phyloP scores from a whole-genome alignment of 2,113 vertebrate species.

The Notothenia coriiceps region DNA sequence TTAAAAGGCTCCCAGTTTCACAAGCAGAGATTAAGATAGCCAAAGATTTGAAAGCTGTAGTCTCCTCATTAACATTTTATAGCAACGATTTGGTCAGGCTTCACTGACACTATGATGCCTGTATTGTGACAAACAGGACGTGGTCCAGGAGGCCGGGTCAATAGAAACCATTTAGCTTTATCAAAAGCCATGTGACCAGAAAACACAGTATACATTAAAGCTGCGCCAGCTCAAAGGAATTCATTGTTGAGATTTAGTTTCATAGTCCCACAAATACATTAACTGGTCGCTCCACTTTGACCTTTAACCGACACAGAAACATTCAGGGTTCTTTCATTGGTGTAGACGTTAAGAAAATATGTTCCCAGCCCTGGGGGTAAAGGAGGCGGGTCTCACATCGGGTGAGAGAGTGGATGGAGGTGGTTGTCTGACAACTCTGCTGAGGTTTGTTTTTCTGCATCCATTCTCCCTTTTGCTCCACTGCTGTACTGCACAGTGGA shows the following conservation, averaged over 20 bases:
- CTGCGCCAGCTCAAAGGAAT: conserved; percentile 15
- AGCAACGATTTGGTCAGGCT: conserved; percentile 12
- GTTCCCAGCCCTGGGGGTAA: conserved; percentile 8
- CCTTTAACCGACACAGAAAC: conserved; percentile 28
- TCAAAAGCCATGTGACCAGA: conserved; percentile 36
- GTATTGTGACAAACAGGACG: conserved; percentile 4
- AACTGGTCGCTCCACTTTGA: neutral
- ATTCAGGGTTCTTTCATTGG: neutral
- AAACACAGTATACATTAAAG: conserved; percentile 18
- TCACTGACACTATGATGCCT: neutral
- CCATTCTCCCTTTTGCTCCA: neutral
- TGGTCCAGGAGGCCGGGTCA: conserved; percentile 5
- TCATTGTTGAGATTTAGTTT: conserved; percentile 24
- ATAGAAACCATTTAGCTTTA: conserved; percentile 44
- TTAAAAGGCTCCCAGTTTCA: neutral
- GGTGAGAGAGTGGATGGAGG: conserved; percentile 9
- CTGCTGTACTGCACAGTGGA: conserved; percentile 20
- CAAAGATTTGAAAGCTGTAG: conserved; percentile 9
- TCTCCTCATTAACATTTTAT: conserved; percentile 10
- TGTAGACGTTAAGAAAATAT: conserved; percentile 5
- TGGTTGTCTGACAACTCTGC: conserved; percentile 21
- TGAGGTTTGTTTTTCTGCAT: conserved; percentile 22
- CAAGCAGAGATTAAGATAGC: neutral
- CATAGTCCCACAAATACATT: conserved; percentile 5
- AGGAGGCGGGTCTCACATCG: neutral